phyloP scores from a whole-genome alignment of 2,797 vertebrate genomes.

The Anguilla megastoma region DNA sequence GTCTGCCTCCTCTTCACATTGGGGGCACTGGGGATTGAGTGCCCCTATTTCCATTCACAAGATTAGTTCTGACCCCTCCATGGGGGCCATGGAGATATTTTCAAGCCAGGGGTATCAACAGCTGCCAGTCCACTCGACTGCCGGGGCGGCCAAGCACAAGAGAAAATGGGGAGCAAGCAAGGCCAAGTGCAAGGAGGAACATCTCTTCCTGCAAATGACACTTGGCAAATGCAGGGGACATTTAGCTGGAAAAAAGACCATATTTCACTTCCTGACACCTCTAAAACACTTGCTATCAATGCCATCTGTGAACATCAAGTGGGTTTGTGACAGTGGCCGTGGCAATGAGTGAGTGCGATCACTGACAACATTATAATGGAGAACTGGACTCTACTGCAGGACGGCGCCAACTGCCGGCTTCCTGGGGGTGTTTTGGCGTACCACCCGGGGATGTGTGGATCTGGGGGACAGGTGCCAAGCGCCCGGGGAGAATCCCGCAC shows the following conservation, averaged over 20 bases:
- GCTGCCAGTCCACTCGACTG: background rate
- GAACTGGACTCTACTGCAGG: background rate
- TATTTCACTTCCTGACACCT: conserved; percentile 1
- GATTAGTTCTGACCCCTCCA: background rate
- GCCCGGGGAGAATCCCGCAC: background rate
- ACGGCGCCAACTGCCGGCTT: background rate
- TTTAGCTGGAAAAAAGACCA: background rate
- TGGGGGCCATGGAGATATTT: background rate
- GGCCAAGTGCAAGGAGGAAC: background rate
- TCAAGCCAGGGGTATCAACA: background rate
- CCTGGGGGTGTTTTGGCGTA: background rate
- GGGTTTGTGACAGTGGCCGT: background rate
- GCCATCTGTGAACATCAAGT: conserved; percentile 11
- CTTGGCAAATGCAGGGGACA: conserved; percentile 5
- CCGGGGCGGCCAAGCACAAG: background rate
- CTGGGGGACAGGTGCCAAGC: background rate
- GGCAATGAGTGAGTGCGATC: background rate
- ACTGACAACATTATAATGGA: background rate
- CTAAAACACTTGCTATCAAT: background rate
- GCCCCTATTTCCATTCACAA: background rate
- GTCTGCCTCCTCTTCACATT: background rate
- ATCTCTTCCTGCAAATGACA: background rate
- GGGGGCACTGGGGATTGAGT: background rate
- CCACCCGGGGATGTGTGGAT: background rate
- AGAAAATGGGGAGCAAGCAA: background rate